Conservation (phyloP, 2,888 invertebrate genomes). For the Labia minor region DNA sequence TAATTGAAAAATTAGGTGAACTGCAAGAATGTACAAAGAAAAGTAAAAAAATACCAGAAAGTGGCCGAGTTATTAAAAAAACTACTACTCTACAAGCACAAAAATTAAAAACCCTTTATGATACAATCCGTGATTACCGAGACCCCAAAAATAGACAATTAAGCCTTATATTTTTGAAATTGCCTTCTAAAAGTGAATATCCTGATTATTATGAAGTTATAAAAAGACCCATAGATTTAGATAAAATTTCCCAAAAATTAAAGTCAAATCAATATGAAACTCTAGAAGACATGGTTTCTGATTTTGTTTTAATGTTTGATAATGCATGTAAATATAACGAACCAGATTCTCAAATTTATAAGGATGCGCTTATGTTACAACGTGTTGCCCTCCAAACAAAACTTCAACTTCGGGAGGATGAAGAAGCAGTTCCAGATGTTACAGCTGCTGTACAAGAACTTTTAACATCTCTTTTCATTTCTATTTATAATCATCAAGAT, state of each 20-base stretch:
- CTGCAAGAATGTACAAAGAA: constrained; percentile 20
- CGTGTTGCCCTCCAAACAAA: constrained; percentile 86
- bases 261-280: constrained; percentile 64
- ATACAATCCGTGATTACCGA: constrained; percentile 78
- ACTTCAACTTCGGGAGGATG: constrained; percentile 69
- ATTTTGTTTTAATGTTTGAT: constrained; percentile 87
- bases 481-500: constrained; percentile 92
- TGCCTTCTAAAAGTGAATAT: constrained; percentile 85
- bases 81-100: constrained; percentile 48
- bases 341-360: constrained; percentile 93
- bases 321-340: constrained; percentile 97
- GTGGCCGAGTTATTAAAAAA: constrained; percentile 20
- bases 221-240: constrained; percentile 92
- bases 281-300: constrained; percentile 77
- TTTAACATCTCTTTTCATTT: constrained; percentile 79
- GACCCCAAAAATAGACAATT: constrained; percentile 80
- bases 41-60: neutral
- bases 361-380: constrained; percentile 88
- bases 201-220: constrained; percentile 97
- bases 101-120: constrained; percentile 76
- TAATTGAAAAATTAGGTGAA: constrained; percentile 60
- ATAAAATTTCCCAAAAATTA: constrained; percentile 77
- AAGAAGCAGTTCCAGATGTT: constrained; percentile 82
- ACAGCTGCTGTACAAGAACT: constrained; percentile 82
- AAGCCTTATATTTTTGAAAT: constrained; percentile 87